phyloP scores from a whole-genome alignment of 2,113 vertebrate species.

The Lonchura striata region DNA sequence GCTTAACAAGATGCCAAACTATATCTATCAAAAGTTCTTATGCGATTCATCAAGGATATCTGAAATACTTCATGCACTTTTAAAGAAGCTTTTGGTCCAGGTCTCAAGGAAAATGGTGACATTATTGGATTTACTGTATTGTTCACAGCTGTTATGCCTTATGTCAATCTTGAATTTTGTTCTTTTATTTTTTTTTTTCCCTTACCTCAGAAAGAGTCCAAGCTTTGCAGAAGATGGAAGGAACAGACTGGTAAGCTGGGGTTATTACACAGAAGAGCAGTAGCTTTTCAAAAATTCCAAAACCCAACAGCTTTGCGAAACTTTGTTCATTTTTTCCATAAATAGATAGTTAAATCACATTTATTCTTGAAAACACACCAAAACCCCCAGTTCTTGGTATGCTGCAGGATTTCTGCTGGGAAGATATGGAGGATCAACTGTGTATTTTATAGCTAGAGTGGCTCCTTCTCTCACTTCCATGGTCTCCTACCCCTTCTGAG shows the following conservation, averaged over 20 bases:
- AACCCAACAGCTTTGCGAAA: background rate
- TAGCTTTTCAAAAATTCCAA: background rate
- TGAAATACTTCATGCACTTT: background rate
- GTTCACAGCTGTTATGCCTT: background rate
- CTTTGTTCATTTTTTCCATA: background rate
- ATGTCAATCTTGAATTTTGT: background rate
- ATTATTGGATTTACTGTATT: background rate
- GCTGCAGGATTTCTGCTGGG: background rate
- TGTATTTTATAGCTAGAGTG: background rate
- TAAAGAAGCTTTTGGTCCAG: background rate
- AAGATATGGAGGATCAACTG: background rate
- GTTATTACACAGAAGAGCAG: background rate
- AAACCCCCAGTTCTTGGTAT: background rate
- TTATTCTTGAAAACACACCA: background rate
- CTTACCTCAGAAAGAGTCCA: background rate
- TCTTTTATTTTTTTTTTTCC: background rate
- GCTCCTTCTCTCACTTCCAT: background rate
- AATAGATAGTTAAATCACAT: background rate
- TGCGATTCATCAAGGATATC: background rate
- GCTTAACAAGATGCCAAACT: background rate
- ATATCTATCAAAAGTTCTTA: background rate
- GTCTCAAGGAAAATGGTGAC: background rate
- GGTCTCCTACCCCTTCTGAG: background rate
- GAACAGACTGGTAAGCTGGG: background rate
- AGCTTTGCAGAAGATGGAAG: background rate